Evolutionary conservation across 2,797 vertebrate species (phyloP).

Genomic region (Hydrolagus colliei): DNA sequence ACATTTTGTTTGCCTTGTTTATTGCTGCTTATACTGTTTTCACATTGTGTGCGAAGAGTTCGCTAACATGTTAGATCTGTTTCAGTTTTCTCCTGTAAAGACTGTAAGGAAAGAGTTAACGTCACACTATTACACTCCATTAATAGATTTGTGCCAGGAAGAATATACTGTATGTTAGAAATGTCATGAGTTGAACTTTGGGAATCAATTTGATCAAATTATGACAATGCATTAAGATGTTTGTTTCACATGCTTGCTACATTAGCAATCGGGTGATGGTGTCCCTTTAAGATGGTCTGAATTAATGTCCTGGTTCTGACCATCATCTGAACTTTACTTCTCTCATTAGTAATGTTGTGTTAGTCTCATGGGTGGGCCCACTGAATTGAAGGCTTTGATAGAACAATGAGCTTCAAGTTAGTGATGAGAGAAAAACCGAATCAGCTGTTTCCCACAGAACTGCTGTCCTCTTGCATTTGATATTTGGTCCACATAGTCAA

Average conservation of each 20-base stretch:
- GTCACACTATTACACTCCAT: no score
- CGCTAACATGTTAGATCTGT: no score
- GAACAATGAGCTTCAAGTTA: neutral
- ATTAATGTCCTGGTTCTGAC: neutral
- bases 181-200: neutral
- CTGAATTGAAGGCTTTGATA: neutral
- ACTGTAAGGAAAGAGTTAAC: no score
- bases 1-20: no score
- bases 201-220: neutral
- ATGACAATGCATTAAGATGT: neutral
- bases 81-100: no score
- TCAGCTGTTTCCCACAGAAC: neutral
- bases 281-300: neutral
- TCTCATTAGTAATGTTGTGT: neutral
- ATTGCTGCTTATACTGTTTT: no score
- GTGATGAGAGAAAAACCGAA: neutral
- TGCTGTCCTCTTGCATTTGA: no score
- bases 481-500: no score
- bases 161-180: neutral
- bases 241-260: neutral
- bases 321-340: neutral
- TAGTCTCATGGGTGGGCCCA: no score
- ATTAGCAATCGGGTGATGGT: neutral
- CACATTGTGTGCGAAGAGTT: no score
- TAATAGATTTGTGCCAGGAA: neutral